Evolutionary conservation across 2,113 vertebrate species (phyloP).

Genomic region (Patagioenas fasciata): DNA sequence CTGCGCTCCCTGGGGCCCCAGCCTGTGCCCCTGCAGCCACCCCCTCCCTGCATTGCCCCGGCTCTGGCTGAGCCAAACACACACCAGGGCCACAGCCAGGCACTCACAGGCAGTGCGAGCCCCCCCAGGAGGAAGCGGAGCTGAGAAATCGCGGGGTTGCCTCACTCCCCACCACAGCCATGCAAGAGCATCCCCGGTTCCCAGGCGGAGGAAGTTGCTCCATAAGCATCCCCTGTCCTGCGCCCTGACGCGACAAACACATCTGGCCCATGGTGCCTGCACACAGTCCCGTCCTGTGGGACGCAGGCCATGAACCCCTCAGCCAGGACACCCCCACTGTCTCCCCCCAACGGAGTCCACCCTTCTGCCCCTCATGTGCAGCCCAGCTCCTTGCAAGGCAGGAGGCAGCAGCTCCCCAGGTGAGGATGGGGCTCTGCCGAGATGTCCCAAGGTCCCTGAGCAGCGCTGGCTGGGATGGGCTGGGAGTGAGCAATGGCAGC

Average conservation of each 20-base stretch:
- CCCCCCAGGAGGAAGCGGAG: background rate
- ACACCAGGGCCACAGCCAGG: fast-evolving
- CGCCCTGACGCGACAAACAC: fast-evolving
- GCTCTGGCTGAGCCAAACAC: background rate
- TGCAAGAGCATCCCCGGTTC: background rate
- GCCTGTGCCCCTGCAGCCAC: background rate
- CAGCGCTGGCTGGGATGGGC: background rate
- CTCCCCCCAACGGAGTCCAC: background rate
- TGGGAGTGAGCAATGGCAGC: fast-evolving
- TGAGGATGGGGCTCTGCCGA: fast-evolving
- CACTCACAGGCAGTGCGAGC: fast-evolving
- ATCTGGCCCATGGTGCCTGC: fast-evolving
- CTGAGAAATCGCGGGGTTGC: constrained; percentile 19
- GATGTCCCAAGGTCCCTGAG: too few species aligned
- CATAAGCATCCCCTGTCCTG: background rate
- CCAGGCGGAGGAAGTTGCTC: constrained; percentile 3
- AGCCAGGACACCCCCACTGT: background rate
- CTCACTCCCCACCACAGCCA: background rate
- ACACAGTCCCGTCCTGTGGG: fast-evolving
- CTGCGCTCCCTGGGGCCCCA: background rate
- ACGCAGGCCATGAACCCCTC: background rate
- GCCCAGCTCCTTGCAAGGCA: background rate
- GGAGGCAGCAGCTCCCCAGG: background rate
- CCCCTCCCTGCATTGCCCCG: background rate
- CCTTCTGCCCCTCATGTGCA: fast-evolving